Percentiles rank a stretch among this genome's conserved stretches.
phyloP scores from a whole-genome alignment of 2,797 vertebrate genomes.

The Enteromius argenteus region DNA sequence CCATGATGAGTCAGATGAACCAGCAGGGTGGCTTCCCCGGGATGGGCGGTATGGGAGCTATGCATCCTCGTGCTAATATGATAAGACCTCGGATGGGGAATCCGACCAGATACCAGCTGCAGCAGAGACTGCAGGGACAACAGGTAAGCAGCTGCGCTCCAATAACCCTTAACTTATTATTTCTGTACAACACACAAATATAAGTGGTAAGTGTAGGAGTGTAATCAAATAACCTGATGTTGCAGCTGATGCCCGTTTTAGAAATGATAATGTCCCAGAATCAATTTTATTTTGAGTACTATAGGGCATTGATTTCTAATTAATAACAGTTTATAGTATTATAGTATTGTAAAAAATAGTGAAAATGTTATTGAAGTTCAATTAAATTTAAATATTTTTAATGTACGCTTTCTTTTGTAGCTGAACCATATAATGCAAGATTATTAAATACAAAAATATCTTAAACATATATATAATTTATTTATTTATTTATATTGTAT shows the following conservation, averaged over 20 bases:
- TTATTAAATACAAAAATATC: neutral
- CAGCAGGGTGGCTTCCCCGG: slow-evolving; percentile 83
- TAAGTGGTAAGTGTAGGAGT: neutral
- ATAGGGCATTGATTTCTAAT: neutral
- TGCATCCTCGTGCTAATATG: slow-evolving; percentile 86
- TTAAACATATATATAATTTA: neutral
- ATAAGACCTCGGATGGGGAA: slow-evolving; percentile 89
- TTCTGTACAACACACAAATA: neutral
- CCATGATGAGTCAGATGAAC: slow-evolving; percentile 80
- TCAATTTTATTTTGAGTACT: neutral
- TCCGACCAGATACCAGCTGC: slow-evolving; percentile 90
- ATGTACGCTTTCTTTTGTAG: neutral
- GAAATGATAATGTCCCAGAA: neutral
- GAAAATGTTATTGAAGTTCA: no score
- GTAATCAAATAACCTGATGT: neutral
- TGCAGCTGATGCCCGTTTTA: neutral
- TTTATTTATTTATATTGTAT: neutral
- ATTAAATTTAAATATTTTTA: neutral
- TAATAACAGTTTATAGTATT: neutral
- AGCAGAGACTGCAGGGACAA: slow-evolving; percentile 95
- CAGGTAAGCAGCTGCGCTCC: slow-evolving; percentile 80
- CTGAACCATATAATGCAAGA: neutral
- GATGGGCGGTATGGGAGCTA: slow-evolving; percentile 81
- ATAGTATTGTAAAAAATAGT: no score
- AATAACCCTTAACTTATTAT: neutral